These are phyloP conservation scores for Lepidurus couesii DNA, from an alignment of 1,140 invertebrate species.

Conservation along the genomic window DNA sequence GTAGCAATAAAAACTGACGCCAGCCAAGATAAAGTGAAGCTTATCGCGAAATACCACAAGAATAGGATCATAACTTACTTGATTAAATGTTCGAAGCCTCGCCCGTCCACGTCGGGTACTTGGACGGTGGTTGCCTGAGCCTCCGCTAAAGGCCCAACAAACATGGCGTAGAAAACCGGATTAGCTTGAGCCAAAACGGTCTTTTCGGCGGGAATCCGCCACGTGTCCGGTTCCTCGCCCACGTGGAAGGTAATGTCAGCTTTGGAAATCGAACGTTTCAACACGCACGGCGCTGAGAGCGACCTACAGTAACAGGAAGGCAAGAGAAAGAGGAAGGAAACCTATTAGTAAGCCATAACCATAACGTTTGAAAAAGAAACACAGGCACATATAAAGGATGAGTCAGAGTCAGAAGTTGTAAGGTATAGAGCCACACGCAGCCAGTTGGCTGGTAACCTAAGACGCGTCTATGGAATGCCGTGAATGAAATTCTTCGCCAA, in stretches of 20 bases:
- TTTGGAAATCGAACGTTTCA: neutral
- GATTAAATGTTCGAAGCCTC: constrained; percentile 62
- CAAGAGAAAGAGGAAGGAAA: neutral
- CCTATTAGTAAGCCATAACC: too few species aligned
- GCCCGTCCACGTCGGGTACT: constrained; percentile 57
- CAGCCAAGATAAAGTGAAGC: neutral
- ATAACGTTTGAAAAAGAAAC: too few species aligned
- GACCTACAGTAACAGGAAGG: neutral
- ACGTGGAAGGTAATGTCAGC: constrained; percentile 63
- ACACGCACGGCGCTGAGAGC: neutral
- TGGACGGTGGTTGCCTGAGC: constrained; percentile 37
- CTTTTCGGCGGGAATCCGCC: constrained; percentile 61
- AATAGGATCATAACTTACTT: constrained; percentile 45
- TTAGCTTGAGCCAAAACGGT: constrained; percentile 55
- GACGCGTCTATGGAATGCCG: too few species aligned
- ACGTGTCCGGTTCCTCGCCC: constrained; percentile 53
- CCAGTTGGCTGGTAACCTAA: too few species aligned
- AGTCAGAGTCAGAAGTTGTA: too few species aligned
- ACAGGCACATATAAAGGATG: too few species aligned
- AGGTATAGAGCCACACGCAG: too few species aligned
- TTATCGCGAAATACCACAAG: constrained; percentile 27
- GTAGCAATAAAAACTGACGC: constrained; percentile 11
- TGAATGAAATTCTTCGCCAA: neutral
- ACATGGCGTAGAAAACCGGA: constrained; percentile 57
- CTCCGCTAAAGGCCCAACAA: constrained; percentile 42